These are phyloP conservation scores for Ischnura elegans DNA, from an alignment of 2,888 invertebrate genomes.

Conservation along the genomic window DNA sequence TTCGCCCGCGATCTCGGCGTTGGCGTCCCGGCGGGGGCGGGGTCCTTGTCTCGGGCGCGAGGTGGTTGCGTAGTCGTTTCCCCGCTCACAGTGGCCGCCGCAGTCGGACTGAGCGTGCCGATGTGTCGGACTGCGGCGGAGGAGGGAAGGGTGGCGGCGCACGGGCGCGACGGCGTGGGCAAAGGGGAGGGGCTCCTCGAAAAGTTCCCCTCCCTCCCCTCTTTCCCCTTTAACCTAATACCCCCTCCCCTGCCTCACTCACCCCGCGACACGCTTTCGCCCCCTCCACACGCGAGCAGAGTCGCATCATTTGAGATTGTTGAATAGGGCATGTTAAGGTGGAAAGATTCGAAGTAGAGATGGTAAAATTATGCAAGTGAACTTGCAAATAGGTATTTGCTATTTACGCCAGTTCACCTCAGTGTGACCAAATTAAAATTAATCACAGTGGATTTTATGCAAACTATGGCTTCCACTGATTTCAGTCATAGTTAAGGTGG, in stretches of 20 bases:
- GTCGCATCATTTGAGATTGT: too few relatives aligned
- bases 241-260: neutral
- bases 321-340: too few relatives aligned
- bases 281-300: neutral
- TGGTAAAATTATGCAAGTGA: too few relatives aligned
- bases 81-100: neutral
- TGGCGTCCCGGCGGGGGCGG: neutral
- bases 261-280: neutral
- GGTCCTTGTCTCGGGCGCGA: neutral
- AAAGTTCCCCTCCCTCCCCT: neutral
- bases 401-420: too few relatives aligned
- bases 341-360: too few relatives aligned
- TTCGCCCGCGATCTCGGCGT: neutral
- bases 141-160: neutral
- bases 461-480: too few relatives aligned
- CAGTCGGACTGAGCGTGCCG: constrained; percentile 14
- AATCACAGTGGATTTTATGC: too few relatives aligned
- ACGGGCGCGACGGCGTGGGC: neutral
- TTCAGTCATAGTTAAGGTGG: too few relatives aligned
- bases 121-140: neutral
- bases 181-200: neutral
- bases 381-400: too few relatives aligned
- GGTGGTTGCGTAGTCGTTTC: neutral
- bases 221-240: neutral
- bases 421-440: too few relatives aligned